Base-by-base conservation (phyloP, 2,797 vertebrate species). In the Yasuhikotakia modesta region DNA sequence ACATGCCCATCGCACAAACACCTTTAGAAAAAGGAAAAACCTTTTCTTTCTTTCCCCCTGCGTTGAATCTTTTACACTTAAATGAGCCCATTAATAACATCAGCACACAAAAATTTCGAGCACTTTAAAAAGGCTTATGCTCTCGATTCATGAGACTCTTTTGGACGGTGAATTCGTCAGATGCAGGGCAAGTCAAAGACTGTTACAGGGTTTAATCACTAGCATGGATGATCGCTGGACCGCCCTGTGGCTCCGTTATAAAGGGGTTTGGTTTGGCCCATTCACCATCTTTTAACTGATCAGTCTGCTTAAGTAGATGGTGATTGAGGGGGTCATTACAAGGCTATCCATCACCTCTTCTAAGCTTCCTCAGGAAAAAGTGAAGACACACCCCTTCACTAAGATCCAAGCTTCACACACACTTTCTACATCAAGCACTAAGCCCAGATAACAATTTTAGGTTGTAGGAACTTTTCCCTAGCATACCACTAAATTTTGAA, bases 271-370 rank as follows among this genome's bases (percentile, higher is more conserved):
- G 88, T 88, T 88, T 86, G 82, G 81, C 80, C 75, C 80, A 86
- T 87, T 90, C 87, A 81, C 83, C 80, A 84, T 82, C 85, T 84
- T 85, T 76, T 86, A 87, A 88, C 79, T 79, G 81, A 87, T 89
- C 88, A 91, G 87, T 82, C 87, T 85, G 85, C 89, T 84, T 89
- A 92, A 93, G 87, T 85, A 84, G 86, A 81, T 83, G 65, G 88
- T 91, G 92, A 93, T 92, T 89, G 91, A 92, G 90, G 84, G 79
- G 72, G 88, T 90, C 87, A 90, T 92, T 91, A 92, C 87, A 74
- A 60, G 69, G 84, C 87, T 83, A 88, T 93, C 91, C 89, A 90
- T 92, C 90, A 89, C 66, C 53, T 63, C 45, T 71, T 76, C 76
- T 71, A 72, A 83, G 87, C 87, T 82, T 77, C 78, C 72, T 81